Base-by-base conservation (phyloP, 1,140 invertebrate species). In the Adoxophyes honmai region DNA sequence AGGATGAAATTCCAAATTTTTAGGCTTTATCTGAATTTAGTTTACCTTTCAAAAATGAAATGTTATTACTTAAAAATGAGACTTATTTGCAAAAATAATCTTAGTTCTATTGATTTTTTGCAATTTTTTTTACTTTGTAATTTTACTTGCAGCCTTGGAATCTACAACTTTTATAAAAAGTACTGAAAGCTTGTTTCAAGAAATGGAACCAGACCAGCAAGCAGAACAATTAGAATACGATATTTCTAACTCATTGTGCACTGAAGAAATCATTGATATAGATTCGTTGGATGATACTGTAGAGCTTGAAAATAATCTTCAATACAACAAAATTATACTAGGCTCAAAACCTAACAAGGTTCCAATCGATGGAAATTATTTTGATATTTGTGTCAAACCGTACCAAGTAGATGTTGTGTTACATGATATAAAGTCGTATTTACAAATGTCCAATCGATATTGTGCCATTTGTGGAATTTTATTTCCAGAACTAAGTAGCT, bases 391-490 rank as follows among this genome's bases (percentile, higher is more conserved):
- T 62, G 39, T 52, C 7, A 60, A 54, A 11, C 10, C 56, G 1
- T 61, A 60, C 48, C 16, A 33, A 48, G 48, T 52, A 8, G 70
- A 62, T 35, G 52, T 79, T 11, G n/a, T 10, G 1, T 36, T 79
- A 34, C 36, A 59, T 54, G 59, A 72, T 55, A 53, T 75, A 21
- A 52, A 36, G n/a, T 34, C 52, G 18, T 68, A 69, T 56, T 62
- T 80, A 53, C 52, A 54, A 5, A 66, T 42, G 16, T 67, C 59
- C 35, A 60, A 53, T 33, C 66, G 67, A 52, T 82, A 63, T 59
- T 83, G 80, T 62, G 38, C 64, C 10, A 35, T 13, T 34, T 83
- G 80, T 58, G 53, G 55, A 16, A 79, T 66, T 55, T 60, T 78
- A 15, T 80, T 81, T 69, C 60, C 71, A 16, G 61, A 59, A 11